Evolutionary conservation across 1,140 invertebrate species (phyloP).

Genomic region (Caenorhabditis tropicalis): DNA sequence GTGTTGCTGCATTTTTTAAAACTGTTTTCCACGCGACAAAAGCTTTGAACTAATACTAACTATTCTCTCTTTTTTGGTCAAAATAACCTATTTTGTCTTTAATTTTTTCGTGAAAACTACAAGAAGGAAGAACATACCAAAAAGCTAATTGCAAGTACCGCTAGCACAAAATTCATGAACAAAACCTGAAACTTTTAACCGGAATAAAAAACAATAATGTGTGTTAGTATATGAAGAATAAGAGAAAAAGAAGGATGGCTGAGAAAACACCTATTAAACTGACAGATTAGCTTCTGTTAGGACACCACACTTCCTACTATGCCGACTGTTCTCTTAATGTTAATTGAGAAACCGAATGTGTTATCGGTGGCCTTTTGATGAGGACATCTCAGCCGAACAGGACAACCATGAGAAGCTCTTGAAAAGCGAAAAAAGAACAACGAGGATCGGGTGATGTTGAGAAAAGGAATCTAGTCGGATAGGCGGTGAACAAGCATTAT

Average conservation of each 20-base stretch:
- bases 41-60: too few species aligned
- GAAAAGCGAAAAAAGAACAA: background rate
- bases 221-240: too few species aligned
- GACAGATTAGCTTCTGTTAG: slow-evolving; percentile 18
- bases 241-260: background rate
- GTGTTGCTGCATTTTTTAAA: background rate
- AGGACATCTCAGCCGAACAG: background rate
- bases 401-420: slow-evolving; percentile 2
- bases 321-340: background rate
- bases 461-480: slow-evolving; percentile 14
- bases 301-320: slow-evolving; percentile 11
- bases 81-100: too few species aligned
- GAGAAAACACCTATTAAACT: slow-evolving; percentile 42
- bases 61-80: too few species aligned
- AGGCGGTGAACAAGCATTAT: slow-evolving; percentile 26
- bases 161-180: slow-evolving; percentile 3
- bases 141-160: background rate
- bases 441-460: background rate
- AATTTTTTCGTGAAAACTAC: too few species aligned
- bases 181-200: background rate
- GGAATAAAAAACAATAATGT: background rate
- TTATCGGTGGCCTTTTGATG: slow-evolving; percentile 18
- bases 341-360: background rate
- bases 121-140: slow-evolving; percentile 23
- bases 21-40: too few species aligned